Evolutionary conservation across 2,888 invertebrate species (phyloP).

Genomic region (Endomychus coccineus): DNA sequence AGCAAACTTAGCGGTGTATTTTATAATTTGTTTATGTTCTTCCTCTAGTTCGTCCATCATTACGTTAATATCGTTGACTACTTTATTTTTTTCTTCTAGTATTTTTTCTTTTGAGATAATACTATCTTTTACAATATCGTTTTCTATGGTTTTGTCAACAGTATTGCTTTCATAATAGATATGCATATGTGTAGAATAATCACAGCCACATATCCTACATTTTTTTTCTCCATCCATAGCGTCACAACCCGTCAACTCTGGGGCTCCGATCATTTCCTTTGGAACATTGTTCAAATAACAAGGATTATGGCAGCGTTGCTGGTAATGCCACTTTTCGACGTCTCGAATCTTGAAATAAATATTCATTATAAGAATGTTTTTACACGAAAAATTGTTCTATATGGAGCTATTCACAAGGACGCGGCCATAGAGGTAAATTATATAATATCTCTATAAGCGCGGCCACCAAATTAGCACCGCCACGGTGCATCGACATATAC

Average conservation of each 20-base stretch:
- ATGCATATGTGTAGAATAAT: slow-evolving; percentile 36
- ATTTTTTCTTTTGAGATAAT: slow-evolving; percentile 27
- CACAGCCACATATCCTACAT: slow-evolving; percentile 32
- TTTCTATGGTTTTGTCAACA: slow-evolving; percentile 26
- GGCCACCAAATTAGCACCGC: no score
- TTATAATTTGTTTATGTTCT: slow-evolving; percentile 25
- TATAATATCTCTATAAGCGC: no score
- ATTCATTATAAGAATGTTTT: no score
- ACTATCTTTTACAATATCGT: slow-evolving; percentile 26
- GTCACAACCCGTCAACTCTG: slow-evolving; percentile 31
- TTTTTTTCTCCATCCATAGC: slow-evolving; percentile 28
- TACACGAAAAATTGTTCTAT: no score
- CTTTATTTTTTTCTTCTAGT: slow-evolving; percentile 20
- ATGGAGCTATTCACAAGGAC: no score
- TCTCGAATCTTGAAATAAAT: slow-evolving; percentile 30
- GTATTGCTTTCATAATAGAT: slow-evolving; percentile 36
- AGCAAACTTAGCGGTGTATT: slow-evolving; percentile 27
- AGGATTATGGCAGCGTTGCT: slow-evolving; percentile 36
- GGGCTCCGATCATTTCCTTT: slow-evolving; percentile 33
- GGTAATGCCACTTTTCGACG: slow-evolving; percentile 33
- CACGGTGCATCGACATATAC: no score
- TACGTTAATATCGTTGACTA: slow-evolving; percentile 25
- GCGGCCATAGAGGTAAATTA: no score
- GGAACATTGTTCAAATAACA: slow-evolving; percentile 35
- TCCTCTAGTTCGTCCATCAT: slow-evolving; percentile 25